Evolutionary conservation across 2,888 invertebrate species (phyloP), one percentile per base, ranked within the genome.

Genomic region (Alloplasta piceator): DNA sequence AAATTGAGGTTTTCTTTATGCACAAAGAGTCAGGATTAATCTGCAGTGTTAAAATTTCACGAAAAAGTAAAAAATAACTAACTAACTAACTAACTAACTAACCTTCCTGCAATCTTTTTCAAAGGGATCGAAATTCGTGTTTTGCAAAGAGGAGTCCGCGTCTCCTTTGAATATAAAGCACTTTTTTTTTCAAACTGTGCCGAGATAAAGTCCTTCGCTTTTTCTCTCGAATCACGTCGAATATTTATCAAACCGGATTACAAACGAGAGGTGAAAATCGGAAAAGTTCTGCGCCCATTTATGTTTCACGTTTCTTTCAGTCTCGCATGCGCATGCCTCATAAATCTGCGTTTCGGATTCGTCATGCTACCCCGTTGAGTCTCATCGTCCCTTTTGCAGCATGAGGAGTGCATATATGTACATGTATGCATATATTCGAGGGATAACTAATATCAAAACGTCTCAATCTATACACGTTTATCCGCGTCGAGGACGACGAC

Each of bases 341-440:
- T 88, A 88, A 88, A 88, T 88, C 82, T 77, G 82, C 78, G 78
- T 80, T 86, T 76, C 60, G 75, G 74, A 88, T 88, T 88, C 87
- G 88, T 86, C 86, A 87, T 86, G 86, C 86, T 85, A 84, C 83
- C 83, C 80, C 79, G 80, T 80, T 85, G 80, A 74, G 61, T 68
- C 61, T 70, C 64, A 14, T 80, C 61, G 76, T 63, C 50, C 43
- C 46, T 72, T 48, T 39, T 26, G 38, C 52, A 60, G 46, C 63
- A 26, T 50, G 36, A 73, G 64, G 75, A 58, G 48, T 58, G 16
- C 46, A 26, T 26, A 26, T 3, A 43, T 61, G 70, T 75, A 84
- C 79, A 79, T 80, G 82, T 48, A 58, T 26, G 12, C n/a, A 14
- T 50, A 50, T 39, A 6, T 38, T 55, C 48, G 12, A 38, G 60